Percentiles rank a stretch among this genome's conserved stretches.
phyloP scores from a whole-genome alignment of 1,140 invertebrate genomes.

The Musca domestica region DNA sequence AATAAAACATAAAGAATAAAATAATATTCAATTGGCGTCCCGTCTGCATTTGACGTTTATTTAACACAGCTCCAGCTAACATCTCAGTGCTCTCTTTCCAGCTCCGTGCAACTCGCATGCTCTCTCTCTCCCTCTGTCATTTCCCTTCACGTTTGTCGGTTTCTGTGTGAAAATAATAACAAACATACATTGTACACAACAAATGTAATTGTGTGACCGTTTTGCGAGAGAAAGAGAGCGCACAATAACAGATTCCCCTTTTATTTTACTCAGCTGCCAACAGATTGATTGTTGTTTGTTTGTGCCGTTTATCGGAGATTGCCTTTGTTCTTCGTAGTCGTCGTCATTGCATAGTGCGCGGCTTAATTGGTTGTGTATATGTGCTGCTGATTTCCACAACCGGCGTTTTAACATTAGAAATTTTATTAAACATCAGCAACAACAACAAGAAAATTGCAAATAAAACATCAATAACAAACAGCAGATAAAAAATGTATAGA shows the following conservation, averaged over 20 bases:
- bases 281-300: neutral
- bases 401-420: constrained; percentile 8
- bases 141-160: neutral
- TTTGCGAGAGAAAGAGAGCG: neutral
- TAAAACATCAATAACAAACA: neutral
- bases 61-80: neutral
- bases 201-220: neutral
- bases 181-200: neutral
- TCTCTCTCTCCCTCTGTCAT: neutral
- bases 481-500: neutral
- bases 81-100: neutral
- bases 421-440: neutral
- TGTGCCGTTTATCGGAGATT: neutral
- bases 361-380: neutral
- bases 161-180: neutral
- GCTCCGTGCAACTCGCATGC: neutral
- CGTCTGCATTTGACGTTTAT: constrained; percentile 11
- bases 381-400: neutral
- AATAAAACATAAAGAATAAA: neutral
- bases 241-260: neutral
- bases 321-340: neutral
- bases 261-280: constrained; percentile 7
- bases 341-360: neutral
- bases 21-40: neutral
- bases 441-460: neutral